Evolutionary conservation across 2,888 invertebrate species (phyloP).

Genomic region (Erebia palarica): DNA sequence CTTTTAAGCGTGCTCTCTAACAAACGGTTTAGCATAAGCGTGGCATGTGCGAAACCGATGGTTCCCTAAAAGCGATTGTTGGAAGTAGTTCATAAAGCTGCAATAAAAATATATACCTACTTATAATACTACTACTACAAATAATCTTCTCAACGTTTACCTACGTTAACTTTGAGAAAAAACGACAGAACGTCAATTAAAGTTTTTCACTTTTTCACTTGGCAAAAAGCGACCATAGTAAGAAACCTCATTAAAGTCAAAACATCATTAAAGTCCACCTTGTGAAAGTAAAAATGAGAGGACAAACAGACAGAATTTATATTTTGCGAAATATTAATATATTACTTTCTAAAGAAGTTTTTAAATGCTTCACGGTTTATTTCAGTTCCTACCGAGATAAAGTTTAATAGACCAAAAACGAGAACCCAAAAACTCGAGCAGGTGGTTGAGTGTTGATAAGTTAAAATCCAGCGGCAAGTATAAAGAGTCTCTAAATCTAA

Average conservation of each 20-base stretch:
- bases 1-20: too few relatives aligned
- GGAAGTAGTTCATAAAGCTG: background rate
- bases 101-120: background rate
- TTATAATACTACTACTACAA: too few relatives aligned
- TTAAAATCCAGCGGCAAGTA: too few relatives aligned
- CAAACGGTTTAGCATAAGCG: too few relatives aligned
- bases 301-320: background rate
- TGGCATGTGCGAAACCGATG: too few relatives aligned
- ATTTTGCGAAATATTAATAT: background rate
- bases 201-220: constrained; percentile 15
- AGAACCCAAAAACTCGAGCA: too few relatives aligned
- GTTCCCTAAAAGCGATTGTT: background rate
- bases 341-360: too few relatives aligned
- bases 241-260: constrained; percentile 9
- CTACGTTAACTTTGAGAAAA: constrained; percentile 4
- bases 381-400: too few relatives aligned
- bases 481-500: too few relatives aligned
- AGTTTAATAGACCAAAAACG: too few relatives aligned
- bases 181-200: background rate
- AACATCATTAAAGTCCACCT: background rate
- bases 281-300: constrained; percentile 4
- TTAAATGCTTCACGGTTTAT: too few relatives aligned
- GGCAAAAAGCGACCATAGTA: background rate
- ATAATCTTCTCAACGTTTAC: background rate
- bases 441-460: too few relatives aligned